Evolutionary conservation across 1,140 invertebrate species (phyloP).

Genomic region (Aleiodes sp.): DNA sequence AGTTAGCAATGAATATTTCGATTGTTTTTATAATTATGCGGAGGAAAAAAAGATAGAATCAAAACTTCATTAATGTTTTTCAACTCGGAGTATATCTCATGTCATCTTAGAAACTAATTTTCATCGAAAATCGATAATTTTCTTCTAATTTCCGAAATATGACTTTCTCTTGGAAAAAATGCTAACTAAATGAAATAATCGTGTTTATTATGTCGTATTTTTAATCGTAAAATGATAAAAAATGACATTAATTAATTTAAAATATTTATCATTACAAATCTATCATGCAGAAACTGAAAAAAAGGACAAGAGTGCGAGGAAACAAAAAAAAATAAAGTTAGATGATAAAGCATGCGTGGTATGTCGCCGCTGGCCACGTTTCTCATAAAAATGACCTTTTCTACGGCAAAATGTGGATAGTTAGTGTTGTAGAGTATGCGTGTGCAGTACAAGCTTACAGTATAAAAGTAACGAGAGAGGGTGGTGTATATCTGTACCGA

Average conservation of each 20-base stretch:
- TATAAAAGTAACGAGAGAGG: conserved; percentile 50
- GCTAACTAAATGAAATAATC: too few relatives aligned
- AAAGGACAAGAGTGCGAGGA: background rate
- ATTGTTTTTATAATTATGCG: too few relatives aligned
- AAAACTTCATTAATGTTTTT: too few relatives aligned
- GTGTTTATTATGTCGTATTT: too few relatives aligned
- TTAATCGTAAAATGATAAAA: background rate
- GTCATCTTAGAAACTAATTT: too few relatives aligned
- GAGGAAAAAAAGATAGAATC: too few relatives aligned
- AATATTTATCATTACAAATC: background rate
- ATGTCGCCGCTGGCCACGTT: conserved; percentile 45
- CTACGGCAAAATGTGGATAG: conserved; percentile 27
- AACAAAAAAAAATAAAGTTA: conserved; percentile 33
- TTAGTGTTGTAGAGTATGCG: conserved; percentile 1
- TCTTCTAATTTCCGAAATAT: too few relatives aligned
- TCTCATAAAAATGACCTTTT: conserved; percentile 55
- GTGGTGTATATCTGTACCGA: conserved; percentile 45
- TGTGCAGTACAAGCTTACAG: conserved; percentile 25
- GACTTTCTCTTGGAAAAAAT: too few relatives aligned
- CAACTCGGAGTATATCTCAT: too few relatives aligned
- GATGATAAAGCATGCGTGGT: conserved; percentile 35
- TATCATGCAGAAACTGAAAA: too few relatives aligned
- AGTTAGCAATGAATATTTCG: too few relatives aligned
- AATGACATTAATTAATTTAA: background rate
- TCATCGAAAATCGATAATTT: too few relatives aligned